Base-by-base conservation (phyloP, 2,797 vertebrate genomes). In the Melanogrammus aeglefinus region DNA sequence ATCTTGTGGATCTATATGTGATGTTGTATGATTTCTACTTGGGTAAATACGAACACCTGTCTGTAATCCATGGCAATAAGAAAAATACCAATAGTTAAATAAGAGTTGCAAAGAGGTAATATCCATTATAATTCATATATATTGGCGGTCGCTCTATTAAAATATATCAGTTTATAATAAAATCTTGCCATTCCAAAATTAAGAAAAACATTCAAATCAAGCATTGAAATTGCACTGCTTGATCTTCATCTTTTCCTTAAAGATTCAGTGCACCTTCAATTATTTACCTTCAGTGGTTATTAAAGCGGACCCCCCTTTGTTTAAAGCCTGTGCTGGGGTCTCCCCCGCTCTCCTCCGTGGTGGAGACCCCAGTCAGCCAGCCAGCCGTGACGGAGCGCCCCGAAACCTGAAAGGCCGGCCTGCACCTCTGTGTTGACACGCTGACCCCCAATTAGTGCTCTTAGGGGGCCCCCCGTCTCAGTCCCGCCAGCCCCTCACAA, bases 361-460 rank as follows among this genome's bases (percentile, higher is more conserved):
- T 12, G 41, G 13, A 51, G 13, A 16, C 14, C 31, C 31, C 31
- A 1, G 16, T 16, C 47, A 51, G 47, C 18, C 47, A 51, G 18
- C 6, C 21, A 7, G 14, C 8, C 6, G 6, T n/a, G n/a, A 63
- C 4, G 51, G 6, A n/a, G 18, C 21, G 21, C 51, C n/a, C 18
- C 39, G 70, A 29, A 77, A 57, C 47, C 47, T 75, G 36, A 81
- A 66, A 75, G 57, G 39, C 80, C 69, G 57, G 51, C 36, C 16
- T 80, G 76, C 73, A 82, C 73, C 77, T 87, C 73, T 82, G 75
- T 79, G 89, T 87, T 89, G 89, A 88, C 84, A 86, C 72, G 57
- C 14, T 90, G 90, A 90, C 87, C 88, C 88, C 82, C 89, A 89
- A 92, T 92, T 91, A 91, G 90, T 81, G 83, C 82, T 88, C 24